Evolutionary conservation across 2,797 vertebrate genomes (phyloP), one percentile per base, ranked within the genome.

Genomic region (Liparis tanakae): DNA sequence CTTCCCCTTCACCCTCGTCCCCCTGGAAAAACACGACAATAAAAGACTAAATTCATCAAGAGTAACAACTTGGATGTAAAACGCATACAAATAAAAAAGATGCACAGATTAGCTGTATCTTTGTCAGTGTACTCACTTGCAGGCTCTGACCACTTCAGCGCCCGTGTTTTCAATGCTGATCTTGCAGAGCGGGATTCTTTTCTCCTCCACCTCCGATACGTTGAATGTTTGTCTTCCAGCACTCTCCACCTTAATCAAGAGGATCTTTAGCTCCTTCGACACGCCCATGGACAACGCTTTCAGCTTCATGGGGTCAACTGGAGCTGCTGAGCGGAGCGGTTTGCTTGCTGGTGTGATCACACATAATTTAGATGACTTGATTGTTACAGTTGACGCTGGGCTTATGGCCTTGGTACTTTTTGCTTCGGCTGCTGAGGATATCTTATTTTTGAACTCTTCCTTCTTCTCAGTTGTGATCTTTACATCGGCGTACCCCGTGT

Each of bases 181-280:
- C 67, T 95, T 91, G 15, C 90, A 90, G 46, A 97, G 90, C 10
- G 85, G 95, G 88, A 91, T 92, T 71, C 76, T 84, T 77, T 83
- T 87, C 72, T 95, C 94, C 74, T 96, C 94, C 20, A 96, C 84
- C 85, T 97, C 96, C 0, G 96, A 96, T 54, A 96, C 92, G 3
- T 95, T 94, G 79, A 96, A 96, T 1, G 95, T 96, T 75, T 96
- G 95, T 54, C 92, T 94, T 77, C 94, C 94, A 0, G 87, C 92
- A 0, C 93, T 95, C 79, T 97, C 93, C 55, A 98, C 92, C 80
- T 96, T 97, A 69, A 96, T 94, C 67, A 98, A 85, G 18, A 95
- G 88, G 72, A 98, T 96, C 92, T 94, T 97, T 17, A 97, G 90
- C 91, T 97, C 96, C 81, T 96, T 96, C 7, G 93, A 94, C 2